These are phyloP conservation scores for Lasioglossum marginatum DNA, from an alignment of 2,888 invertebrate species.

Conservation along the genomic window DNA sequence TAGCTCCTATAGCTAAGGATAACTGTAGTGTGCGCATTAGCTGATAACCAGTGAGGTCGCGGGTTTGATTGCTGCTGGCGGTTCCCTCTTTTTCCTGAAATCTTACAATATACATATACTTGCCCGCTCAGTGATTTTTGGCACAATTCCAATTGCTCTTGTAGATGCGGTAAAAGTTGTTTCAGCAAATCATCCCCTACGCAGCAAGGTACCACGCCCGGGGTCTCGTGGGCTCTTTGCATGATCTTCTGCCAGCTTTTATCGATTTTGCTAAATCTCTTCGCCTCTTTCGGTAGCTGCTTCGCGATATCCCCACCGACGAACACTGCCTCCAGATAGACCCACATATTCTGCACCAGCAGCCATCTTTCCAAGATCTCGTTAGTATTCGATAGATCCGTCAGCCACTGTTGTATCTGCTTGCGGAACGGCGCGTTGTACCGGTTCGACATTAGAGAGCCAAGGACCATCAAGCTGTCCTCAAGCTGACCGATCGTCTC, in stretches of 20 bases:
- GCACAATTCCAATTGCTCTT: constrained; percentile 98
- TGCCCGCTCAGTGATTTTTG: constrained; percentile 97
- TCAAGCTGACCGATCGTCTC: constrained; percentile 97
- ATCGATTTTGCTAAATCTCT: constrained; percentile 97
- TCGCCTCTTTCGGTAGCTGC: constrained; percentile 97
- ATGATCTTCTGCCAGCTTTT: constrained; percentile 99
- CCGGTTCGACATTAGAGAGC: constrained; percentile 95
- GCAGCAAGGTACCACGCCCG: constrained; percentile 97
- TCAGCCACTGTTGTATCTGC: constrained; percentile 98
- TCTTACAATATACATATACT: constrained; percentile 32
- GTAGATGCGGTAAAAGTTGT: constrained; percentile 96
- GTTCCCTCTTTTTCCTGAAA: too few relatives aligned
- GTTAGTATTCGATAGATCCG: constrained; percentile 97
- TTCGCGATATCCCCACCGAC: constrained; percentile 99
- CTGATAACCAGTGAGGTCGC: too few relatives aligned
- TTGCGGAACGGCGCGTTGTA: constrained; percentile 98
- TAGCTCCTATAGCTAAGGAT: too few relatives aligned
- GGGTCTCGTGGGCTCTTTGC: constrained; percentile 98
- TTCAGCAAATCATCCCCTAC: constrained; percentile 97
- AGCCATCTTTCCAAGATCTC: constrained; percentile 98
- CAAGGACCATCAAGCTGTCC: constrained; percentile 98
- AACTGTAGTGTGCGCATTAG: too few relatives aligned
- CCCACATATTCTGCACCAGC: constrained; percentile 99
- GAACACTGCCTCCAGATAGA: constrained; percentile 98
- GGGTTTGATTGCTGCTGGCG: too few relatives aligned